A percentile compares a stretch with the other conserved stretches of the same genome.
phyloP scores from a whole-genome alignment of 1,140 invertebrate species.

The Probaryconus sp. region DNA sequence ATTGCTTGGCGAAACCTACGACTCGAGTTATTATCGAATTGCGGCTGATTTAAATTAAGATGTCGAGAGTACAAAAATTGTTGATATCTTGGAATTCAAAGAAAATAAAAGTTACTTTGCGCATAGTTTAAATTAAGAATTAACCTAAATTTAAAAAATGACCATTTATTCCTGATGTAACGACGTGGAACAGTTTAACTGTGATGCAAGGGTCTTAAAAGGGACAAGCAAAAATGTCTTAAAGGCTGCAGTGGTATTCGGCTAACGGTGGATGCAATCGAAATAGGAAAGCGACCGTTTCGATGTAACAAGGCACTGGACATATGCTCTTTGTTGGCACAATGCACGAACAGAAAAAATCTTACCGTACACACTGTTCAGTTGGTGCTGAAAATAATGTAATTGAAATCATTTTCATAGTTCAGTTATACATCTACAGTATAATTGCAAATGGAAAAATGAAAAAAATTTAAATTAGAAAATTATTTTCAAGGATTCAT shows the following conservation, averaged over 20 bases:
- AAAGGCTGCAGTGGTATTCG: constrained; percentile 30
- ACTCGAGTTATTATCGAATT: constrained; percentile 30
- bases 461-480: too few species aligned
- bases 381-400: not conserved
- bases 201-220: constrained; percentile 48
- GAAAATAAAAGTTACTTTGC: too few species aligned
- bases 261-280: constrained; percentile 52
- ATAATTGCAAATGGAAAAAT: too few species aligned
- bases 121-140: too few species aligned
- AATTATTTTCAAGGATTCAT: too few species aligned
- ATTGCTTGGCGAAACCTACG: constrained; percentile 39
- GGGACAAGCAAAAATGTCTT: constrained; percentile 43
- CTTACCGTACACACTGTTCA: not conserved
- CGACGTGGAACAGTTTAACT: constrained; percentile 16
- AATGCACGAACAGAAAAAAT: constrained; percentile 28
- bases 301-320: constrained; percentile 47
- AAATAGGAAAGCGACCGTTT: constrained; percentile 57
- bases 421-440: too few species aligned
- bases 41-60: too few species aligned
- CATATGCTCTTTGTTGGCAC: constrained; percentile 27
- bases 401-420: too few species aligned
- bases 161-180: constrained; percentile 32
- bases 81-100: too few species aligned
- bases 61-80: too few species aligned
- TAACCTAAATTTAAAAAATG: constrained; percentile 14